Base-by-base conservation (phyloP, 2,888 invertebrate genomes). In the Drosophila anceps region DNA sequence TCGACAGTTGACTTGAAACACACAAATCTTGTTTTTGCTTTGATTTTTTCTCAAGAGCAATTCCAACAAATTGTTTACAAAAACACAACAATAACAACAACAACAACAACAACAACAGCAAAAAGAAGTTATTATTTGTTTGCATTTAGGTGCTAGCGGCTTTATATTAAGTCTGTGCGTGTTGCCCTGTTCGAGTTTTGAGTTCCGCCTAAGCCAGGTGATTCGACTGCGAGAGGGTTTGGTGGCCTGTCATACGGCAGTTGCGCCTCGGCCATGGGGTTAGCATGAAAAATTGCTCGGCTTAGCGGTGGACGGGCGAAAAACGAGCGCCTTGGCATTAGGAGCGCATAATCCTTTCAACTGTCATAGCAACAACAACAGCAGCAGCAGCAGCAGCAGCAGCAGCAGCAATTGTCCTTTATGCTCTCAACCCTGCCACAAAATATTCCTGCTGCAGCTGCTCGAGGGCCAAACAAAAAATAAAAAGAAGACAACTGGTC, bases 51-150 rank as follows among this genome's bases (percentile, higher is more conserved):
- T 48, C 24, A 73, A 69, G 77, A 74, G 51, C 83, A 86, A 74
- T 79, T 81, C 79, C 57, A 70, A 79, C 82, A 79, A 79, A 86
- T 79, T 89, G 85, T 76, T 89, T 84, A 89, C 85, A 72, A 60
- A 57, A 64, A 55, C 43, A 43, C 31, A 18, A 10, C 29, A 46
- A 29, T n/a, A 29, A 10, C 44, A 27, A 27, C 46, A 48, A 7
- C 24, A 13, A 24, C 29, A 29, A 9, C 46, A 27, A 27, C 27
- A 43, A n/a, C 43, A 27, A 27, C 13, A n/a, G 39, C 24, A 8
- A 12, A 31, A 13, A 50, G 66, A 41, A 71, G 29, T 51, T 51
- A 76, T 73, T 82, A 82, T 85, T 78, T 88, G 85, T 76, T 84
- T 84, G 88, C 71, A 76, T 81, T 79, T 69, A 78, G 75, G 63